Base-by-base conservation (phyloP, 2,888 invertebrate species). In the Folsomia candida region DNA sequence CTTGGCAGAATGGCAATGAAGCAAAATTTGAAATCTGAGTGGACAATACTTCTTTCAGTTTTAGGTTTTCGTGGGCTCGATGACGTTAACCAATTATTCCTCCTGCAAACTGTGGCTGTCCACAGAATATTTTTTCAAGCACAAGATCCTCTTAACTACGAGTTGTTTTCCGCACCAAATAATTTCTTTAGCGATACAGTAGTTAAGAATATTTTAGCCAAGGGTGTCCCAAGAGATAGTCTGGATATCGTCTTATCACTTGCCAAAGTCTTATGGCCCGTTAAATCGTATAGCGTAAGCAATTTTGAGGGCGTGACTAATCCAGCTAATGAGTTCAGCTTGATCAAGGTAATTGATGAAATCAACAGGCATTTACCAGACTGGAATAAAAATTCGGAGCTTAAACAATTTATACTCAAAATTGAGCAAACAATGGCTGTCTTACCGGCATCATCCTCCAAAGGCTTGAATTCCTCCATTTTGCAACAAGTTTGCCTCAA, bases 1-100 rank as follows among this genome's bases (percentile, higher is more conserved):
- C 18, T 9, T 20, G 51, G 1, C 6, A 47, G 20, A 4, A 51
- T 26, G 51, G 51, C 18, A 25, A 47, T n/a, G 20, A n/a, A 9
- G 47, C n/a, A 9, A 25, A 37, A 67, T 18, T 47, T 51, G 25
- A 47, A 61, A 20, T 61, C 59, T 2, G 63, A 51, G 2, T 65
- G 68, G 22, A 68, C 64, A 1, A 6, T 65, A 2, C 20, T 61
- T 11, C 47, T 71, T 18, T 25, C 24, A 0, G 65, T 65, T 0
- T 11, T 71, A 18, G 71, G 68, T 2, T 71, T 54, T 18, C n/a
- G 57, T 22, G 68, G 65, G 0, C 11, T 2, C 1, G 71, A 58
- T 11, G 25, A 64, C 1, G 0, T 71, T 6, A 51, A 51, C 2
- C 64, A 68, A 29, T 14, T 71, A 9, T 9, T 37, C 14, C 37